A percentile compares a stretch with the other conserved stretches of the same genome.
phyloP scores from a whole-genome alignment of 2,888 invertebrate genomes.

The Drosophila mimica region DNA sequence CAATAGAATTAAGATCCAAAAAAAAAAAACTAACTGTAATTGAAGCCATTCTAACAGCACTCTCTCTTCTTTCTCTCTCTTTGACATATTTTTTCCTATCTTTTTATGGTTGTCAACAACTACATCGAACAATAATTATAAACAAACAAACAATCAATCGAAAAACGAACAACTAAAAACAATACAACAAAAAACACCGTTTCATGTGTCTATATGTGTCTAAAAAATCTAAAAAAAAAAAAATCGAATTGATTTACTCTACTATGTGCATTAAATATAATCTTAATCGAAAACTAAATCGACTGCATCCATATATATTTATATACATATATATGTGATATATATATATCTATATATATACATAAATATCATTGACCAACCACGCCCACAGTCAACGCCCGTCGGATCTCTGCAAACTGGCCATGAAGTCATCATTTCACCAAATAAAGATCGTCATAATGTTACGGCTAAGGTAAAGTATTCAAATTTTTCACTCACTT shows the following conservation, averaged over 20 bases:
- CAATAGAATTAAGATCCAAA: slow-evolving; percentile 34
- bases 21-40: slow-evolving; percentile 60
- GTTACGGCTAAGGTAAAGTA: slow-evolving; percentile 91
- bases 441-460: slow-evolving; percentile 94
- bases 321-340: neutral
- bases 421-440: slow-evolving; percentile 95
- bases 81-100: slow-evolving; percentile 46
- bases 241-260: slow-evolving; percentile 18
- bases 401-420: slow-evolving; percentile 96
- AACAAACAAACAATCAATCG: slow-evolving; percentile 16
- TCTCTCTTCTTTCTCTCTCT: slow-evolving; percentile 59
- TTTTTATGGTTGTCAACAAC: slow-evolving; percentile 40
- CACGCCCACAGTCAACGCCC: slow-evolving; percentile 91
- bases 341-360: neutral
- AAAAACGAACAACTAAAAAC: slow-evolving; percentile 31
- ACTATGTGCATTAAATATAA: slow-evolving; percentile 28
- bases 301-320: slow-evolving; percentile 51
- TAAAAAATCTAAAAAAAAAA: slow-evolving; percentile 23
- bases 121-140: slow-evolving; percentile 28
- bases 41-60: slow-evolving; percentile 70
- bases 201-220: slow-evolving; percentile 63
- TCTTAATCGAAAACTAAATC: slow-evolving; percentile 41
- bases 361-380: slow-evolving; percentile 46
- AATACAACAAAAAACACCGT: slow-evolving; percentile 41
- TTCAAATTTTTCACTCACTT: slow-evolving; percentile 29